Evolutionary conservation across 2,888 invertebrate genomes (phyloP).

Genomic region (Macrophya alboannulata): DNA sequence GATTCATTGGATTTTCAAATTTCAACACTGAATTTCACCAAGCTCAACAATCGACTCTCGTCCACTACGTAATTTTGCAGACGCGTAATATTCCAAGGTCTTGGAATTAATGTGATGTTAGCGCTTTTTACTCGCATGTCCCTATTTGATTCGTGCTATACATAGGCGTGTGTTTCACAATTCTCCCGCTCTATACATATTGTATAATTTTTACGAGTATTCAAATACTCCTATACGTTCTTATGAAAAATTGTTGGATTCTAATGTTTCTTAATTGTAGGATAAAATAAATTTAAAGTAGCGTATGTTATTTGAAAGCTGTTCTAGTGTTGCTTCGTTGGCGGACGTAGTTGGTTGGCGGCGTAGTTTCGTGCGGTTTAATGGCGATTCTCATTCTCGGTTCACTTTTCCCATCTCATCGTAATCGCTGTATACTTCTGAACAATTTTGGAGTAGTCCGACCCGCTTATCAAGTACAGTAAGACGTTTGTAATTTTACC

Average conservation of each 20-base stretch:
- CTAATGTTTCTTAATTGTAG: neutral
- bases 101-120: conserved; percentile 25
- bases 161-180: conserved; percentile 36
- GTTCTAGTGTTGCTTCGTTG: conserved; percentile 3
- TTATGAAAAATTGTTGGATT: conserved; percentile 12
- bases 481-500: conserved; percentile 11
- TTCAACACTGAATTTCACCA: neutral
- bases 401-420: conserved; percentile 4
- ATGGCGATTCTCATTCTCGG: conserved; percentile 30
- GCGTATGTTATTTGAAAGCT: neutral
- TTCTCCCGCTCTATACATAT: neutral
- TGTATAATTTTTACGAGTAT: conserved; percentile 2
- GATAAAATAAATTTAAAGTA: neutral
- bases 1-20: conserved; percentile 9
- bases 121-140: conserved; percentile 5
- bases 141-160: conserved; percentile 11
- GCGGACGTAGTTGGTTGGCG: conserved; percentile 17
- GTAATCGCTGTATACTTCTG: neutral
- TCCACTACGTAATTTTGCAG: neutral
- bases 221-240: neutral
- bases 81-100: conserved; percentile 39
- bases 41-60: neutral
- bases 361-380: conserved; percentile 28
- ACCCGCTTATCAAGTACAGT: conserved; percentile 9
- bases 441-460: conserved; percentile 3